These are phyloP conservation scores for Lobophora halterata DNA, from an alignment of 2,888 invertebrate genomes.

Conservation along the genomic window DNA sequence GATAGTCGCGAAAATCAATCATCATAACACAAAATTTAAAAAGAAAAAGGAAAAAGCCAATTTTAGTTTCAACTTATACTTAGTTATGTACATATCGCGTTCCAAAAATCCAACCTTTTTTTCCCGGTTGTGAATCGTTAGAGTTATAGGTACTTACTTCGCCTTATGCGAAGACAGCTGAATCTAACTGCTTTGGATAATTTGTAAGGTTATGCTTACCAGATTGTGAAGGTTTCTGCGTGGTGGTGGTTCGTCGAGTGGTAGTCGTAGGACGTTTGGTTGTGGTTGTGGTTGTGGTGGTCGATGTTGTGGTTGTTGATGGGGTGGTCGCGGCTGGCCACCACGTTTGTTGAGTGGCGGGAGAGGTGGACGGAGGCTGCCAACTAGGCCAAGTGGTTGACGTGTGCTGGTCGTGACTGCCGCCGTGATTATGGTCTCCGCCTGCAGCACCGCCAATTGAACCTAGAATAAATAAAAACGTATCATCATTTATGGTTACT, in stretches of 20 bases:
- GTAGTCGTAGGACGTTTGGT: constrained; percentile 30
- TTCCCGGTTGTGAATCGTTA: too few relatives aligned
- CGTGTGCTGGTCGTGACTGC: constrained; percentile 53
- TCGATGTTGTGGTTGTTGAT: constrained; percentile 41
- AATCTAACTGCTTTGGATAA: not conserved
- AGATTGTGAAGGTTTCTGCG: constrained; percentile 37
- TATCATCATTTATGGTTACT: not conserved
- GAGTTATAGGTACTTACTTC: too few relatives aligned
- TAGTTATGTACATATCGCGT: too few relatives aligned
- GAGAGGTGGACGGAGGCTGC: constrained; percentile 57
- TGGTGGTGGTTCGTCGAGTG: constrained; percentile 34
- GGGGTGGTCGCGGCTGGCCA: constrained; percentile 54
- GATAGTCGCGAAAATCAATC: too few relatives aligned
- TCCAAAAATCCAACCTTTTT: too few relatives aligned
- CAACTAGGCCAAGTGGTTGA: constrained; percentile 72
- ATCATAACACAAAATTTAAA: too few relatives aligned
- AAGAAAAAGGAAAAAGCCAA: too few relatives aligned
- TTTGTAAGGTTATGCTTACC: constrained; percentile 49
- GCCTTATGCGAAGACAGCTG: too few relatives aligned
- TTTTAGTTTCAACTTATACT: too few relatives aligned
- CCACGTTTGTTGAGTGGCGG: constrained; percentile 56
- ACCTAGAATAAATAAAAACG: constrained; percentile 34
- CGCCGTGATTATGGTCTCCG: constrained; percentile 47
- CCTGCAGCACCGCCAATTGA: constrained; percentile 47
- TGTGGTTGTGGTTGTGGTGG: constrained; percentile 36